phyloP scores from a whole-genome alignment of 2,797 vertebrate species.

The Esox masquinongy region DNA sequence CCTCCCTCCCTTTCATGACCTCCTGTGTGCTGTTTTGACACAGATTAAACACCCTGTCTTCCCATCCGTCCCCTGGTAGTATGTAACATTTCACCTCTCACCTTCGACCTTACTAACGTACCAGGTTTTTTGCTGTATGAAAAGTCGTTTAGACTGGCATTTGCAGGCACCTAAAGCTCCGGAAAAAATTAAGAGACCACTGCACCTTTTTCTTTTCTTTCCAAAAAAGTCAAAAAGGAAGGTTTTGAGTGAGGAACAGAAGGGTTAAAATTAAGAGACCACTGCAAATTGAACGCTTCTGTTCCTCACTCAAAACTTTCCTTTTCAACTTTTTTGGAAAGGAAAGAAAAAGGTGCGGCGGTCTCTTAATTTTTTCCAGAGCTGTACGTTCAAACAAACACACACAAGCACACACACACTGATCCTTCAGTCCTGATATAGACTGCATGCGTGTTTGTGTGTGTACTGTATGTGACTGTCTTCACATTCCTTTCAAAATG shows the following conservation, averaged over 20 bases:
- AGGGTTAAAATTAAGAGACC: too few species aligned
- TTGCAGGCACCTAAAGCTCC: background rate
- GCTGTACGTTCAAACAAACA: constrained; percentile 1
- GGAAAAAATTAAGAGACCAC: constrained; percentile 17
- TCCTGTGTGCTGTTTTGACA: background rate
- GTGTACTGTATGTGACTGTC: constrained; percentile 12
- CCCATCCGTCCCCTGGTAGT: constrained; percentile 6
- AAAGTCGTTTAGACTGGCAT: background rate
- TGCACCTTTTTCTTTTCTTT: too few species aligned
- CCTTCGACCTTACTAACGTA: constrained; percentile 1
- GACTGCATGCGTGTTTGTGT: constrained; percentile 3
- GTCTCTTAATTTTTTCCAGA: too few species aligned
- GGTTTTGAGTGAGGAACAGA: too few species aligned
- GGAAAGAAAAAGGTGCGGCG: too few species aligned
- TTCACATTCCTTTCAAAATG: constrained; percentile 44
- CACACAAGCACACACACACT: constrained; percentile 34
- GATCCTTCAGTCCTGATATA: constrained; percentile 31
- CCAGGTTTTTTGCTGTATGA: too few species aligned
- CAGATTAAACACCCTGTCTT: constrained; percentile 18
- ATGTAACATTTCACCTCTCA: constrained; percentile 31
- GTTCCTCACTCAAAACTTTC: too few species aligned
- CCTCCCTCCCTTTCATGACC: background rate
- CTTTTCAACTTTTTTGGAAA: too few species aligned
- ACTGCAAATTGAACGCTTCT: too few species aligned
- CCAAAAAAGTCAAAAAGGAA: too few species aligned